Evolutionary conservation across 2,113 vertebrate genomes (phyloP).

Genomic region (Psilopsiagon aymara): DNA sequence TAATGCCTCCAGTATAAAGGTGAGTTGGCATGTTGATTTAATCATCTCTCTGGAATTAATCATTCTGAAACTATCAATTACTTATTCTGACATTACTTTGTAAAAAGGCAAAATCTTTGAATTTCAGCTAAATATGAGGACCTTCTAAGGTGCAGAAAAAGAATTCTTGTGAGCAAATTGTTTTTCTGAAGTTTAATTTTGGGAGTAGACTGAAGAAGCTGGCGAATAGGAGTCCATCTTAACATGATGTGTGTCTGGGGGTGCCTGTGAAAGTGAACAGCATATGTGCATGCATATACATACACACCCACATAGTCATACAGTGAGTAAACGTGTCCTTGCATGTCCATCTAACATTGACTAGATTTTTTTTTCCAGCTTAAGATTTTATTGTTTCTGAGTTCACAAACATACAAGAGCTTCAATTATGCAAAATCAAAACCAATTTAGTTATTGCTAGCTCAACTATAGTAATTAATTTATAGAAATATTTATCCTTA

Average conservation of each 20-base stretch:
- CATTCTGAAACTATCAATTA: not conserved
- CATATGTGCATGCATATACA: accelerated
- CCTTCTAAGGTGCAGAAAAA: not conserved
- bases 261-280: not conserved
- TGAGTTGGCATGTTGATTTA: not conserved
- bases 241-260: not conserved
- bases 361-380: not conserved
- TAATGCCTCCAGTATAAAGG: not conserved
- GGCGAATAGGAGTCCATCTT: not conserved
- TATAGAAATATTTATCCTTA: constrained; percentile 22
- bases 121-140: not conserved
- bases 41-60: not conserved
- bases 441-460: not conserved
- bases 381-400: not conserved
- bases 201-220: not conserved
- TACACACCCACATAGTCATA: not conserved
- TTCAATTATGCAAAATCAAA: constrained; percentile 47
- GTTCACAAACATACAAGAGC: not conserved
- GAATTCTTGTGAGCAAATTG: not conserved
- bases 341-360: not conserved
- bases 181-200: not conserved
- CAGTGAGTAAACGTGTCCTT: not conserved
- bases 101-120: not conserved
- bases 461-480: constrained; percentile 44
- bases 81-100: not conserved